phyloP scores from a whole-genome alignment of 2,113 vertebrate genomes.

The Psittacara wagleri region DNA sequence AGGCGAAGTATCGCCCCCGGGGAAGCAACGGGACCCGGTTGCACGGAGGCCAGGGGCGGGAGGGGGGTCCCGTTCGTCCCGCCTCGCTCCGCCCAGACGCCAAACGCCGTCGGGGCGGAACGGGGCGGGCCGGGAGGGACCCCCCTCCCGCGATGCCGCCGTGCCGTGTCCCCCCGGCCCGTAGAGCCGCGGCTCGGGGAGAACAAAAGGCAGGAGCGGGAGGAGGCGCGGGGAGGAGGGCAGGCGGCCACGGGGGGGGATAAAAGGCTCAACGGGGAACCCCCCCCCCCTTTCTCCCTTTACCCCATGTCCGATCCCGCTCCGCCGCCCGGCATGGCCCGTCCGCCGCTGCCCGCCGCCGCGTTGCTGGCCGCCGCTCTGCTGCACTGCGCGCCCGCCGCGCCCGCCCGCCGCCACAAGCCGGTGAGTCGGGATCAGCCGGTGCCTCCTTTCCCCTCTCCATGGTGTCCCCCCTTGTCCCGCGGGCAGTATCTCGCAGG shows the following conservation, averaged over 20 bases:
- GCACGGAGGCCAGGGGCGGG: neutral
- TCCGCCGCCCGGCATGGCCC: constrained; percentile 12
- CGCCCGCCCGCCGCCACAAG: constrained; percentile 62
- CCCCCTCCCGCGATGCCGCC: constrained; percentile 14
- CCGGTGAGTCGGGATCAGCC: constrained; percentile 73
- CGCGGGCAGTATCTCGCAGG: neutral
- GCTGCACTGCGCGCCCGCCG: constrained; percentile 49
- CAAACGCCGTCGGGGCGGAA: neutral
- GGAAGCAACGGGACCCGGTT: neutral
- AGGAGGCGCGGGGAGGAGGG: constrained; percentile 71
- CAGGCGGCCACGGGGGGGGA: constrained; percentile 67
- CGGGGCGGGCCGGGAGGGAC: neutral
- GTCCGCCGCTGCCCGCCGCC: constrained; percentile 12
- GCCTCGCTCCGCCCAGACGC: neutral
- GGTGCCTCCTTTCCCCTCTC: neutral
- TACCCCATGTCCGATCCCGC: constrained; percentile 45
- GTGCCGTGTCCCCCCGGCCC: constrained; percentile 73
- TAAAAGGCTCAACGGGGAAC: constrained; percentile 62
- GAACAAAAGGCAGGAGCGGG: constrained; percentile 79
- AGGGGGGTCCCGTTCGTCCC: neutral
- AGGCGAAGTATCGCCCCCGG: too few relatives aligned
- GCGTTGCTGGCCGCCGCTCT: constrained; percentile 28
- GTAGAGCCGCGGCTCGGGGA: constrained; percentile 50
- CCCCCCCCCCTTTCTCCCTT: neutral
- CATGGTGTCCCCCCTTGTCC: neutral